These are phyloP conservation scores for Apamea epomidion DNA, from an alignment of 2,888 invertebrate genomes.

Conservation along the genomic window DNA sequence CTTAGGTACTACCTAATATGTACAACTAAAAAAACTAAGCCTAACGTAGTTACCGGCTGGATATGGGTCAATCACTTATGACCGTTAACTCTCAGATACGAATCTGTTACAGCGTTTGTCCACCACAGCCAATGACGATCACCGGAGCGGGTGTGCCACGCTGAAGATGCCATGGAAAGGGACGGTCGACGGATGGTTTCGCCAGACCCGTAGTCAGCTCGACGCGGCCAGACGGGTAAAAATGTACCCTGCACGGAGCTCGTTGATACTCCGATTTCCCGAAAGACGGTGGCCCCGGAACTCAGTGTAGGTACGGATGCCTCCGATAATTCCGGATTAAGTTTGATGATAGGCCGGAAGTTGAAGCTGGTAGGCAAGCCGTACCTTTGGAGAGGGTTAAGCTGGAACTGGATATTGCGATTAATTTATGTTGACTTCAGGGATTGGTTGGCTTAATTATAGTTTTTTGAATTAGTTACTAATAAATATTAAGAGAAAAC, in stretches of 20 bases:
- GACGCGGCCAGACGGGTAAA: not conserved
- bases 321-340: not conserved
- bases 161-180: not conserved
- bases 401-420: not conserved
- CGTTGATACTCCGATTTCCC: not conserved
- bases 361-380: not conserved
- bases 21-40: no score
- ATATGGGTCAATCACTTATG: no score
- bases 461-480: not conserved
- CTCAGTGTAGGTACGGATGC: not conserved
- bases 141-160: not conserved
- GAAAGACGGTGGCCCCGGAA: not conserved
- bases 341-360: not conserved
- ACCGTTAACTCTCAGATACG: no score
- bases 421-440: not conserved
- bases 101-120: no score
- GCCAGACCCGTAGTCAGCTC: not conserved
- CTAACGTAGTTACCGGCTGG: no score
- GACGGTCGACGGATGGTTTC: not conserved
- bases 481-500: not conserved
- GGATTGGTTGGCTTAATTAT: not conserved
- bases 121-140: no score
- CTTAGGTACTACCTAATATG: no score
- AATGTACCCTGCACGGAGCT: not conserved
- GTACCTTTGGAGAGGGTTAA: not conserved